Conservation (phyloP, 1,140 invertebrate species). For the Zaprionus tsacasi region DNA sequence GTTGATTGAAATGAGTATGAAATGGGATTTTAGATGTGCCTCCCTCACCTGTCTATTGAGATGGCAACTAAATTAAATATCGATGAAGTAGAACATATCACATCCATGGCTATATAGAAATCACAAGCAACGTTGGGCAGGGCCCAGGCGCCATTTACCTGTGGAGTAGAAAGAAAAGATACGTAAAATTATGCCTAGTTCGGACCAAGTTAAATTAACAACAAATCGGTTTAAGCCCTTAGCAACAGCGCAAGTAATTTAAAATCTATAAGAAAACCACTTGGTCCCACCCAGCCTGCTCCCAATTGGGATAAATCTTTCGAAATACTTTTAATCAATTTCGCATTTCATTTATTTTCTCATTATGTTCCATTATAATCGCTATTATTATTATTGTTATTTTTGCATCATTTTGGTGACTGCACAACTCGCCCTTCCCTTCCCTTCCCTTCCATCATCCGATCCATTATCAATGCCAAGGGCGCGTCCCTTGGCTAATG, state of each 20-base stretch:
- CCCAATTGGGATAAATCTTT: too few relatives aligned
- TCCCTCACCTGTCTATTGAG: constrained; percentile 99
- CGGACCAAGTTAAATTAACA: too few relatives aligned
- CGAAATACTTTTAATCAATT: constrained; percentile 30
- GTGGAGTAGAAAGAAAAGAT: neutral
- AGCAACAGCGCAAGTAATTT: too few relatives aligned
- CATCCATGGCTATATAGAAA: constrained; percentile 99
- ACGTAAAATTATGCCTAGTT: too few relatives aligned
- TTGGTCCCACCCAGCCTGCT: too few relatives aligned
- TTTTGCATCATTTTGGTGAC: constrained; percentile 30
- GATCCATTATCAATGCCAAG: constrained; percentile 45
- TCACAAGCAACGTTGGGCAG: constrained; percentile 97
- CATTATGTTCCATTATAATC: constrained; percentile 7
- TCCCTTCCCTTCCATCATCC: too few relatives aligned
- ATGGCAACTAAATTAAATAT: constrained; percentile 99
- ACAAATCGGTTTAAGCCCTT: too few relatives aligned
- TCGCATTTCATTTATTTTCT: constrained; percentile 14
- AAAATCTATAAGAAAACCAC: too few relatives aligned
- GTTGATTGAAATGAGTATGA: neutral
- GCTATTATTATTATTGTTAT: constrained; percentile 33
- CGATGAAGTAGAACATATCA: constrained; percentile 98
- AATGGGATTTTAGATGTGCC: too few relatives aligned
- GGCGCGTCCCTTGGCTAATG: constrained; percentile 11
- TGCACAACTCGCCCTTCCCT: constrained; percentile 10
- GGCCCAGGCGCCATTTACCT: constrained; percentile 94